Evolutionary conservation across 2,888 invertebrate species (phyloP).

Genomic region (Psococerastis gibbosa): DNA sequence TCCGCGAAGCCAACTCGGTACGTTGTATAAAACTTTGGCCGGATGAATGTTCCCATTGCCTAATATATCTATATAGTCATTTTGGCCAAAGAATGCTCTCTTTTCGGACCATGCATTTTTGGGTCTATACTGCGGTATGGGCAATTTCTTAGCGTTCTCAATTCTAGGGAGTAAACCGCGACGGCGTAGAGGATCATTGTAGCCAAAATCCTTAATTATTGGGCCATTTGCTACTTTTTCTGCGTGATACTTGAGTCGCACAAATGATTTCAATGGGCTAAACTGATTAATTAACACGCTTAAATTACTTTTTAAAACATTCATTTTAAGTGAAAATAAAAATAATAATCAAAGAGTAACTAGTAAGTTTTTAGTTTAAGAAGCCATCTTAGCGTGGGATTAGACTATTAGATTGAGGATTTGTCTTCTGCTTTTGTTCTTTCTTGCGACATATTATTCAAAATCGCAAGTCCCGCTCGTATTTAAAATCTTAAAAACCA

Average conservation of each 20-base stretch:
- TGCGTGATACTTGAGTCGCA: slow-evolving; percentile 39
- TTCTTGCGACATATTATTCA: too few species aligned
- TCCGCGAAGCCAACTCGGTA: slow-evolving; percentile 81
- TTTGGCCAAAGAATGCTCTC: slow-evolving; percentile 77
- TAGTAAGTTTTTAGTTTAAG: too few species aligned
- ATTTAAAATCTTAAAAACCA: too few species aligned
- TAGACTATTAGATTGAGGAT: too few species aligned
- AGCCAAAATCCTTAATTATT: slow-evolving; percentile 47
- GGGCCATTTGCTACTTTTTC: slow-evolving; percentile 38
- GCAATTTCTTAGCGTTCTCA: slow-evolving; percentile 39
- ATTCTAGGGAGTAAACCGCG: slow-evolving; percentile 51
- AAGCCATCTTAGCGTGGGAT: too few species aligned
- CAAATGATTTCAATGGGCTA: slow-evolving; percentile 15
- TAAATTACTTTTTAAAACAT: neutral
- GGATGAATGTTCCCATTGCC: slow-evolving; percentile 71
- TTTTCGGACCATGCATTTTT: slow-evolving; percentile 55
- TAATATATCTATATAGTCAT: slow-evolving; percentile 92
- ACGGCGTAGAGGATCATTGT: slow-evolving; percentile 36
- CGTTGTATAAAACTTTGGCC: slow-evolving; percentile 59
- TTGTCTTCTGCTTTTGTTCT: too few species aligned
- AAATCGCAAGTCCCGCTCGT: too few species aligned
- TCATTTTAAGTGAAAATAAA: too few species aligned
- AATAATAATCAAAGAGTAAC: too few species aligned
- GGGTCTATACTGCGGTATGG: slow-evolving; percentile 37
- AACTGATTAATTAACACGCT: neutral